phyloP scores from a whole-genome alignment of 2,797 vertebrate genomes.

The Podarcis siculus region DNA sequence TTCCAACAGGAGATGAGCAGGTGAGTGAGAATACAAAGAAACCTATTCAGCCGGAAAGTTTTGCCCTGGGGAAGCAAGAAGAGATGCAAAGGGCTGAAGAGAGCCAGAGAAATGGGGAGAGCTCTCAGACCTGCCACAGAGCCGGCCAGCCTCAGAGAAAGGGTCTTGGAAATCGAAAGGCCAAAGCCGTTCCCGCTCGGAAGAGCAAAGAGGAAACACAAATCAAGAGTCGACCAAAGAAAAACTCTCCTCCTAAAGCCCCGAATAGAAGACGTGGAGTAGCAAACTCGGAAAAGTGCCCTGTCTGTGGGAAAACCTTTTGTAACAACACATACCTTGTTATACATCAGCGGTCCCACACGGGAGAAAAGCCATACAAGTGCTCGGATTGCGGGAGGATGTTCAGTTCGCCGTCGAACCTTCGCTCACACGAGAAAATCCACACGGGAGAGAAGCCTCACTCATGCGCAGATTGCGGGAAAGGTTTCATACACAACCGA shows the following conservation, averaged over 20 bases:
- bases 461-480: neutral
- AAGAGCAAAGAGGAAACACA: neutral
- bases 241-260: neutral
- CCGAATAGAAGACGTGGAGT: neutral
- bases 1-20: neutral
- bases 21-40: neutral
- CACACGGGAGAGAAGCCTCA: neutral
- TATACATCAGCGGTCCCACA: conserved; percentile 2
- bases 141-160: neutral
- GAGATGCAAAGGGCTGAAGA: neutral
- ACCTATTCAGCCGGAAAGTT: neutral
- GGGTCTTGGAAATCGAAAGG: neutral
- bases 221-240: neutral
- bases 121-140: neutral
- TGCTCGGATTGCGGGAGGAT: neutral
- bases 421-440: conserved; percentile 5
- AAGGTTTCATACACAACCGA: neutral
- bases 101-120: neutral
- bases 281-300: conserved; percentile 6
- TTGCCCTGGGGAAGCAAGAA: neutral
- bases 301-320: conserved; percentile 6
- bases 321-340: conserved; percentile 12
- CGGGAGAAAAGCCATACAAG: neutral
- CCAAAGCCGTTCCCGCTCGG: neutral
- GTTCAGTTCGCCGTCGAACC: neutral